Evolutionary conservation across 2,888 invertebrate genomes (phyloP).

Genomic region (Sphaerophoria taeniata): DNA sequence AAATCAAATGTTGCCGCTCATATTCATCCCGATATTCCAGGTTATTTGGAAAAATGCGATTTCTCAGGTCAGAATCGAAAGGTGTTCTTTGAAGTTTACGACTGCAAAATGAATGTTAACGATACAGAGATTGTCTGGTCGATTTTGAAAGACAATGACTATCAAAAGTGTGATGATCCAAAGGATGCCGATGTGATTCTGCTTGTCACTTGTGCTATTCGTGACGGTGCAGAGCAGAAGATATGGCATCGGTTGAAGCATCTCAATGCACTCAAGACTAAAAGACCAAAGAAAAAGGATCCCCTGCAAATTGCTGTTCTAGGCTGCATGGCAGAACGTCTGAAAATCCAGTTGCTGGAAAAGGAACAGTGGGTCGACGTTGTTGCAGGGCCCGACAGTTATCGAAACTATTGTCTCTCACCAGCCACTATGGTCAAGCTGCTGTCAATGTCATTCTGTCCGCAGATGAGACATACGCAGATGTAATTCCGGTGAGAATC

Average conservation of each 20-base stretch:
- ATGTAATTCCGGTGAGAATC: conserved; percentile 94
- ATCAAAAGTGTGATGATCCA: conserved; percentile 86
- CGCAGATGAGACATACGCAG: conserved; percentile 98
- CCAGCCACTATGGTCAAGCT: conserved; percentile 88
- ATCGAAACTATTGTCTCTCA: conserved; percentile 91
- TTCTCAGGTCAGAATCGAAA: conserved; percentile 65
- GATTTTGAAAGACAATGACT: conserved; percentile 91
- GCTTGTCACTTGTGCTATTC: conserved; percentile 96
- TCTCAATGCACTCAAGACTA: conserved; percentile 84
- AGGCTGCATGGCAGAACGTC: conserved; percentile 98
- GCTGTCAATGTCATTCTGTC: conserved; percentile 96
- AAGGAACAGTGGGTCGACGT: conserved; percentile 92
- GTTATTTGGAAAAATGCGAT: conserved; percentile 74
- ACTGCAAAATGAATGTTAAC: conserved; percentile 99
- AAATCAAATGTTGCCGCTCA: conserved; percentile 60
- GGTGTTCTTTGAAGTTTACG: conserved; percentile 95
- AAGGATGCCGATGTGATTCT: conserved; percentile 92
- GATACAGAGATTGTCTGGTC: conserved; percentile 98
- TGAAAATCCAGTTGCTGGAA: conserved; percentile 93
- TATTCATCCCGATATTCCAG: conserved; percentile 71
- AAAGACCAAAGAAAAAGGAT: conserved; percentile 82
- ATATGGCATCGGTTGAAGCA: conserved; percentile 91
- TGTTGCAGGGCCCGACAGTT: conserved; percentile 98
- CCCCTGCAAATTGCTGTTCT: conserved; percentile 93
- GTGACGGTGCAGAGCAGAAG: conserved; percentile 96